Percentiles rank a stretch among this genome's conserved stretches.
phyloP scores from a whole-genome alignment of 2,888 invertebrate genomes.

The Trichogramma evanescens region DNA sequence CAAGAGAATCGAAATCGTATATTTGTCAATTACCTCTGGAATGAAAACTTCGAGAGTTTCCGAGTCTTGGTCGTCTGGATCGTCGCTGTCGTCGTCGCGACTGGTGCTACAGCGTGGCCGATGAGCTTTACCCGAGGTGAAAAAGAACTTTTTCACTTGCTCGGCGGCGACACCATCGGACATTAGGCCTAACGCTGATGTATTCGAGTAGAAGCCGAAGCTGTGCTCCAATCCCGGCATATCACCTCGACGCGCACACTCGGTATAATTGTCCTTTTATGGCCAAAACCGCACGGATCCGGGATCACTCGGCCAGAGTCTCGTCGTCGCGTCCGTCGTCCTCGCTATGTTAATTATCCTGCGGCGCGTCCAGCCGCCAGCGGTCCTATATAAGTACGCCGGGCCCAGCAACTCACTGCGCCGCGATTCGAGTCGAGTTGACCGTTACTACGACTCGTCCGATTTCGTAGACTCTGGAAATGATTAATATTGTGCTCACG shows the following conservation, averaged over 20 bases:
- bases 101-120: constrained; percentile 18
- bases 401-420: no score
- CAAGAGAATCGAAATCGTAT: background rate
- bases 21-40: constrained; percentile 57
- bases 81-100: constrained; percentile 34
- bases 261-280: background rate
- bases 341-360: no score
- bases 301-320: no score
- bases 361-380: no score
- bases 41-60: constrained; percentile 74
- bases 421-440: no score
- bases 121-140: constrained; percentile 58
- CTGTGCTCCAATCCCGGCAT: constrained; percentile 46
- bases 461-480: no score
- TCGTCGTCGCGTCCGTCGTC: no score
- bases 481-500: no score
- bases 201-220: constrained; percentile 37
- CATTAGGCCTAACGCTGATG: constrained; percentile 50
- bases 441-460: no score
- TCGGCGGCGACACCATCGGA: constrained; percentile 56
- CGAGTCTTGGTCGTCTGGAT: constrained; percentile 51
- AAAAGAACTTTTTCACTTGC: constrained; percentile 77
- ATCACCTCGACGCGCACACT: constrained; percentile 16
- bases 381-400: no score
- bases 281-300: no score